Base-by-base conservation (phyloP, 1,140 invertebrate genomes). In the Drosophila ironensis region DNA sequence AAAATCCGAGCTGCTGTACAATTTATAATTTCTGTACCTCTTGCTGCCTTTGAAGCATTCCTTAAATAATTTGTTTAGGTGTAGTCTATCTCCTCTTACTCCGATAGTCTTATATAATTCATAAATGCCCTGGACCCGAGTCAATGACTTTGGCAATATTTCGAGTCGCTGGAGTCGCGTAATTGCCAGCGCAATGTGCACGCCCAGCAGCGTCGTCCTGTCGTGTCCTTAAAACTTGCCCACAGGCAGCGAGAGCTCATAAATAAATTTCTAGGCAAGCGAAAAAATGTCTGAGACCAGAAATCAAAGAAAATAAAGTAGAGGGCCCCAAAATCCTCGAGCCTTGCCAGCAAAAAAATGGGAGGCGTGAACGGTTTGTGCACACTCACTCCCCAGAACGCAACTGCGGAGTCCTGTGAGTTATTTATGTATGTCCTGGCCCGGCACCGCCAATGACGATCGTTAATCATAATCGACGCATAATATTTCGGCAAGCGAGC, bases 381-480 rank as follows among this genome's bases (percentile, higher is more conserved):
- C 75, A 35, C 75, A 64, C 57, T 80, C 75, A 80, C 40, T 64
- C 41, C 60, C 59, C 7, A 33, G n/a, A 30, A 45, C 33, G n/a
- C n/a, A n/a, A n/a, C n/a, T n/a, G n/a, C n/a, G 20, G 50, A 47
- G 54, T 48, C 45, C 53, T 44, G 42, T 30, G 44, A 59, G 66
- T 59, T 69, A 59, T 69, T 64, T 64, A 64, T 64, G 60, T 63
- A 64, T 63, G 60, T 63, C 44, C 57, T 64, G 56, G 50, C 52
- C 51, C 56, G 37, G 50, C 47, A 17, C 35, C 52, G 47, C 77
- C 74, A 81, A 61, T 57, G 78, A n/a, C n/a, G n/a, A 84, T 84
- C 80, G 80, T 84, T 84, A 86, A 84, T 84, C 80, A 84, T 84
- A 84, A 84, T 84, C 81, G 80, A 86, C 80, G 81, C 81, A 84